Percentiles rank a stretch among this genome's conserved stretches.
These are phyloP conservation scores for Megalurothrips usitatus DNA, from an alignment of 2,888 invertebrate species.

Conservation along the genomic window DNA sequence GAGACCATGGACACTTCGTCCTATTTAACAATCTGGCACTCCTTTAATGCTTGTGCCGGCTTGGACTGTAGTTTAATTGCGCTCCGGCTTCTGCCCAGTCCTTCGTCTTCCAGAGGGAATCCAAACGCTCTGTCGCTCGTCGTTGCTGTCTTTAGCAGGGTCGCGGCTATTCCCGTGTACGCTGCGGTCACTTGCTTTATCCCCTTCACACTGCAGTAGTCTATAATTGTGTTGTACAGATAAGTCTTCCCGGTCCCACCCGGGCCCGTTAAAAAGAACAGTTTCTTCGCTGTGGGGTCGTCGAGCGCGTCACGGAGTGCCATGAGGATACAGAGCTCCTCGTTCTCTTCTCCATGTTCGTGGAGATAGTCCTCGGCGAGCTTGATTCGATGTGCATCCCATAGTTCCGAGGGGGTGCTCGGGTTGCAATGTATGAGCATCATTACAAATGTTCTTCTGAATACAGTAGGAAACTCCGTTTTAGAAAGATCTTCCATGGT, in stretches of 20 bases:
- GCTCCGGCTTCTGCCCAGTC: neutral
- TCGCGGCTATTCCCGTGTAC: constrained; percentile 40
- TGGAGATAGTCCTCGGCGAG: constrained; percentile 34
- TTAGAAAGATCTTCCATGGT: neutral
- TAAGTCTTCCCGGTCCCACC: constrained; percentile 45
- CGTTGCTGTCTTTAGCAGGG: constrained; percentile 38
- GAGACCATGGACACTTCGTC: constrained; percentile 39
- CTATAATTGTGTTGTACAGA: constrained; percentile 36
- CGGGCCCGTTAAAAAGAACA: constrained; percentile 43
- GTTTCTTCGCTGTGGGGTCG: too few relatives aligned
- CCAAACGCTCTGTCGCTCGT: constrained; percentile 41
- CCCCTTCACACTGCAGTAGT: constrained; percentile 12
- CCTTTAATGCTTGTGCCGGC: constrained; percentile 35
- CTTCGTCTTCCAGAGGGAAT: constrained; percentile 35
- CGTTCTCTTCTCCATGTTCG: neutral
- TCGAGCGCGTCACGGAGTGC: neutral
- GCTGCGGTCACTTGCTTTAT: constrained; percentile 36
- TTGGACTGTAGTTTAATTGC: constrained; percentile 37
- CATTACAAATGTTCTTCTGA: neutral
- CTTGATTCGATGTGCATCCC: neutral
- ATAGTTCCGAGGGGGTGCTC: neutral
- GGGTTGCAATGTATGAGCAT: neutral
- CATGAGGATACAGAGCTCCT: neutral
- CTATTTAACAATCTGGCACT: constrained; percentile 37
- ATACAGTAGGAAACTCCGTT: neutral